Evolutionary conservation across 2,113 vertebrate species (phyloP), one percentile per base, ranked within the genome.

Genomic region (Thermophis baileyi): DNA sequence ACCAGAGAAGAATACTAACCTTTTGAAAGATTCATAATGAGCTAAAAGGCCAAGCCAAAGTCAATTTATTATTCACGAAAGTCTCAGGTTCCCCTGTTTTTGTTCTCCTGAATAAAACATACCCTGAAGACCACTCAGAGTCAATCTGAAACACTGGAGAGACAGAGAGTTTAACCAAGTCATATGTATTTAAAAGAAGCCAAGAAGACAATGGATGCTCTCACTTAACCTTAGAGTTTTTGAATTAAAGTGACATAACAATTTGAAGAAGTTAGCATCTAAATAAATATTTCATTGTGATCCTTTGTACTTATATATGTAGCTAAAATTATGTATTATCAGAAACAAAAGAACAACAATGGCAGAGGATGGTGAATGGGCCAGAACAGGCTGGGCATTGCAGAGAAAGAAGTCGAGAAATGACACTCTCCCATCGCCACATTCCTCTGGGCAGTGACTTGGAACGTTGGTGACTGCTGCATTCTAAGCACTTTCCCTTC

Each of bases 71-170:
- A 97, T 97, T 97, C 97, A 96, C 96, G 81, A 91, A 95, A 97
- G 95, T 97, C 96, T 94, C 94, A 92, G 94, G 95, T 94, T 95
- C 91, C 93, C 92, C 94, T 97, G 95, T 97, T 98, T 90, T 97
- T 97, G 93, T 97, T 97, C 96, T 97, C 93, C 95, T 97, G 96
- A 97, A 97, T 95, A 97, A 97, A 97, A 97, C 94, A 98, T 96
- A 96, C 90, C 95, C 95, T 94, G 95, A 93, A 92, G 95, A 94
- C 91, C 94, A 60, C 85, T 89, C 35, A 94, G 93, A 94, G 94
- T 92, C 95, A 97, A 94, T 95, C 97, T 96, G 85, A 87, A 95
- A 95, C 90, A 97, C 90, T 94, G 92, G 92, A 94, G 91, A 95
- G 94, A 95, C 95, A 94, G 92, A 90, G 88, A 96, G 44, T 89